Evolutionary conservation across 2,797 vertebrate genomes (phyloP), one percentile per base, ranked within the genome.

Genomic region (Acanthurus tractus): DNA sequence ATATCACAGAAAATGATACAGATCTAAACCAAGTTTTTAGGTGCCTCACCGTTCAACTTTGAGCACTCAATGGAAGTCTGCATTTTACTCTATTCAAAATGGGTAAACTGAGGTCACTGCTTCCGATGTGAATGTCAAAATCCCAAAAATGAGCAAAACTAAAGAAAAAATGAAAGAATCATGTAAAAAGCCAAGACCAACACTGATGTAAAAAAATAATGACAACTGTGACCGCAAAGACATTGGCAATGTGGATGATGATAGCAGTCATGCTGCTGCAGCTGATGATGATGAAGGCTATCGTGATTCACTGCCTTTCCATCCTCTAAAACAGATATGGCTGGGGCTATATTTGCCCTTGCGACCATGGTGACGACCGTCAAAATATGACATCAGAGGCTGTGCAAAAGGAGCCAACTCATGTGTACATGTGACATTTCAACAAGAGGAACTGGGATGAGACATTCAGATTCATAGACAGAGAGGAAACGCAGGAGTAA

Each of bases 311-410:
- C 57, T 66, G 45, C 7, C 57, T 70, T 57, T 78, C 50, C 50
- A 25, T 40, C 52, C 73, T 79, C 74, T 76, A 50, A 84, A 89
- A 87, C 82, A 84, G 84, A 85, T 86, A 74, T 12, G 3, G 48
- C 44, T 67, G 61, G 61, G n/a, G 71, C 76, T 81, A 82, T 79
- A 76, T 91, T 88, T 84, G 77, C 74, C 72, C 71, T 64, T 34
- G 87, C 22, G 64, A 62, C 90, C 81, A 92, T 89, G 85, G 90
- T 76, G 82, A 90, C 22, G 55, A 75, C 55, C 52, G 68, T 75
- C 68, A 78, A 83, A 52, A 76, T 75, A 86, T 89, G 88, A 91
- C 88, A 89, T 90, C 87, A 90, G 73, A 76, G 69, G 64, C 69
- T 61, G 11, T 74, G 76, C 69, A 74, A 59, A 68, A 70, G 12